Evolutionary conservation across 2,888 invertebrate genomes (phyloP), one percentile per base, ranked within the genome.

Genomic region (Piscicola geometra): DNA sequence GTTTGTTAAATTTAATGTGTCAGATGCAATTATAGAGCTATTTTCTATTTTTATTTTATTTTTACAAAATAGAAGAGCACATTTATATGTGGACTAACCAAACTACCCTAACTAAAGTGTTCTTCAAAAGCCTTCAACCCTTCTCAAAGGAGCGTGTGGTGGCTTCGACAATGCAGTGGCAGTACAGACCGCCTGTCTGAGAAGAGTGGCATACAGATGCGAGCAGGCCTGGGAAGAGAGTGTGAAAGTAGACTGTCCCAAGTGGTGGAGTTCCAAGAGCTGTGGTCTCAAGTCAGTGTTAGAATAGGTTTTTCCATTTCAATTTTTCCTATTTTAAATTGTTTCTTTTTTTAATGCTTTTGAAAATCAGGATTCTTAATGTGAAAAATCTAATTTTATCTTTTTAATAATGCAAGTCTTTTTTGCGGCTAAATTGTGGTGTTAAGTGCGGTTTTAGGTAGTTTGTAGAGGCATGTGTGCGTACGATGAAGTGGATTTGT

Each of bases 221-320:
- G 77, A 71, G 5, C 79, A 80, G 76, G 70, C 67, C 18, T 80
- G 80, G 80, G 71, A 78, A 60, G 78, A 80, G 66, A 78, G 76
- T 60, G 76, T 78, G 18, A 76, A 77, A 47, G 67, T 77, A 2
- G 74, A 75, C 21, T 80, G 80, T 41, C 77, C 78, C 30, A 66
- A 71, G 60, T 80, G 80, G 80, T 79, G 79, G 79, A 78, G 78
- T 73, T 72, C 79, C 21, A 69, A 75, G 35, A 71, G 76, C 56
- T 79, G 79, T 60, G 79, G 79, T 33, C 32, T 47, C n/a, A 75
- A 76, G 79, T 79, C 9, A 66, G 76, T 66, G 52, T n/a, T n/a
- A n/a, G n/a, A n/a, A n/a, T n/a, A n/a, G n/a, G n/a, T n/a, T n/a
- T n/a, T n/a, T n/a, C n/a, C n/a, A n/a, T n/a, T n/a, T n/a, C n/a